Percentiles rank a stretch among this genome's conserved stretches.
These are phyloP conservation scores for Baryphthengus martii DNA, from an alignment of 2,113 vertebrate species.

Conservation along the genomic window DNA sequence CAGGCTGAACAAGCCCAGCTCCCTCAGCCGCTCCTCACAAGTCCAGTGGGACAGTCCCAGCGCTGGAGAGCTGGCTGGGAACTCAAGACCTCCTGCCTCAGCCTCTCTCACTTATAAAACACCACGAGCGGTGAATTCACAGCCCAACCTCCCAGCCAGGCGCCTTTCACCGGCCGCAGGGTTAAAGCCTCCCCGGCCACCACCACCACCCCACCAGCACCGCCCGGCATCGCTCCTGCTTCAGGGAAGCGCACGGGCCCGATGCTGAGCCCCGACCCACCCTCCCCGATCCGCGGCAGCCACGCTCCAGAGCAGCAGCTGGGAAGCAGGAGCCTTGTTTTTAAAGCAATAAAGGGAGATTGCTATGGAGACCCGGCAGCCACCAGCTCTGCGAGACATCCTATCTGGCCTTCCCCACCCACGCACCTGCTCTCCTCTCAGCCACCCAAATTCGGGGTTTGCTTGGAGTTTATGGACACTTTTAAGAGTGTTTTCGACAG, in stretches of 20 bases:
- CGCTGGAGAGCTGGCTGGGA: background rate
- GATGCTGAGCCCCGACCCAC: background rate
- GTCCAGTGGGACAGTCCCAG: background rate
- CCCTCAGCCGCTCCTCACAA: background rate
- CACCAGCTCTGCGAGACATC: background rate
- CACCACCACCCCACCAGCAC: background rate
- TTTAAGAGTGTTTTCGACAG: background rate
- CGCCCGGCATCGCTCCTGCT: fast-evolving
- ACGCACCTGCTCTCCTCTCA: background rate
- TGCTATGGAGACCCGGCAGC: background rate
- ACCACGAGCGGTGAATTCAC: fast-evolving
- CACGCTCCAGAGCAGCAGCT: background rate
- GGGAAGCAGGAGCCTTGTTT: background rate
- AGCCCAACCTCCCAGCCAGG: background rate
- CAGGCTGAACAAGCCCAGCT: background rate
- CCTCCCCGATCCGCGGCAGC: fast-evolving
- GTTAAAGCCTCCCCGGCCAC: background rate
- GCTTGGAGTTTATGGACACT: background rate
- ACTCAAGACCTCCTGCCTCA: background rate
- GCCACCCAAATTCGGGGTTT: background rate
- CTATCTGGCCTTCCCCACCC: background rate
- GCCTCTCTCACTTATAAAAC: background rate
- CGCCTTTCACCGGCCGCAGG: fast-evolving
- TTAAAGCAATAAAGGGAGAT: background rate
- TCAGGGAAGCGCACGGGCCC: fast-evolving